Conservation (phyloP, 2,797 vertebrate genomes). For the Mus minutoides region DNA sequence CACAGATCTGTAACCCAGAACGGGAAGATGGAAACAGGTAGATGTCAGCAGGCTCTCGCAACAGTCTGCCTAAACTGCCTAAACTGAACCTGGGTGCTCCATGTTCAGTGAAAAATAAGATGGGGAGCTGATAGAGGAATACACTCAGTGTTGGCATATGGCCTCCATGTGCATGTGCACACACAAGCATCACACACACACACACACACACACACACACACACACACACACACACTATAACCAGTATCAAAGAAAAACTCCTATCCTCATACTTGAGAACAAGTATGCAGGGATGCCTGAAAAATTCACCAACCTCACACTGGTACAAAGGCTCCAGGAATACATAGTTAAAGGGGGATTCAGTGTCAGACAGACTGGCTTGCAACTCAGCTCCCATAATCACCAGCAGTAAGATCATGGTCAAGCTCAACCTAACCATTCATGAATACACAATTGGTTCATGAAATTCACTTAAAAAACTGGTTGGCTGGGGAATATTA, state of each 20-base stretch:
- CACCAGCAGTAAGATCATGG: neutral
- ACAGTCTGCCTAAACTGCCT: neutral
- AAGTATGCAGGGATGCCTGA: neutral
- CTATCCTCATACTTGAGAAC: neutral
- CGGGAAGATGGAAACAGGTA: neutral
- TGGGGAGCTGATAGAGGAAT: neutral
- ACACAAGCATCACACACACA: neutral
- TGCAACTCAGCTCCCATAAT: neutral
- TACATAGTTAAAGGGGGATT: neutral
- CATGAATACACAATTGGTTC: neutral
- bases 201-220: neutral
- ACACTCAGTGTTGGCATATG: neutral
- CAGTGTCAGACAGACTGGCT: neutral
- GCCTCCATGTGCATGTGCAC: neutral
- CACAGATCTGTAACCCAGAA: neutral
- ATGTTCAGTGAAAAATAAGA: neutral
- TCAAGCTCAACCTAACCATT: neutral
- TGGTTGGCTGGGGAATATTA: neutral
- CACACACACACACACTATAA: neutral
- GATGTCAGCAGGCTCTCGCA: neutral
- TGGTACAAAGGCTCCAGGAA: neutral
- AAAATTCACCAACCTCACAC: neutral
- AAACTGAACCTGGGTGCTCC: too few species aligned
- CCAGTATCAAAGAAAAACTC: neutral
- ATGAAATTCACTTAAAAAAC: slow-evolving; percentile 31